phyloP scores from a whole-genome alignment of 2,888 invertebrate genomes.

The Cordilura impudica region DNA sequence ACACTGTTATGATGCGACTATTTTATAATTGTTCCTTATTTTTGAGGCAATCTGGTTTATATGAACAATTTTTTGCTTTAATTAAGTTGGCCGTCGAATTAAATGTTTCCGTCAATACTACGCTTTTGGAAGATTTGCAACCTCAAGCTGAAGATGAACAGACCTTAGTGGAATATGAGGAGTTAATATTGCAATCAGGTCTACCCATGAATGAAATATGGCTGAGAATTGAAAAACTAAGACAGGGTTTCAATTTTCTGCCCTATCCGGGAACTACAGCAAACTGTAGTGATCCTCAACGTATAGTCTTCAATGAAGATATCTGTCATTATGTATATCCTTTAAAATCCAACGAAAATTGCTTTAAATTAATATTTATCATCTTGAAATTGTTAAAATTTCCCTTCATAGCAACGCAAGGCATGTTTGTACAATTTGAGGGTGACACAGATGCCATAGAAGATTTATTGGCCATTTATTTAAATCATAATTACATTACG shows the following conservation, averaged over 20 bases:
- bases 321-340: slow-evolving; percentile 85
- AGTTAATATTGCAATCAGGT: slow-evolving; percentile 81
- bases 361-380: slow-evolving; percentile 81
- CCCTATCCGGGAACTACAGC: slow-evolving; percentile 78
- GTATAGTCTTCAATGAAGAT: slow-evolving; percentile 82
- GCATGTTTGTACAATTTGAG: slow-evolving; percentile 77
- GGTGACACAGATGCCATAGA: slow-evolving; percentile 79
- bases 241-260: slow-evolving; percentile 86
- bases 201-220: slow-evolving; percentile 86
- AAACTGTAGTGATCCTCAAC: slow-evolving; percentile 82
- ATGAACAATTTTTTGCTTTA: slow-evolving; percentile 87
- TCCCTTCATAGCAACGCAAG: slow-evolving; percentile 80
- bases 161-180: slow-evolving; percentile 80
- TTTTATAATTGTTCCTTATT: slow-evolving; percentile 79
- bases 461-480: slow-evolving; percentile 76
- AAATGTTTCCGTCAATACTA: slow-evolving; percentile 79
- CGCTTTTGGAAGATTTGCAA: slow-evolving; percentile 73
- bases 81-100: slow-evolving; percentile 84
- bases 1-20: slow-evolving; percentile 78
- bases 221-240: slow-evolving; percentile 85
- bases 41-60: slow-evolving; percentile 85
- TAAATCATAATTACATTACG: slow-evolving; percentile 51
- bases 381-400: slow-evolving; percentile 80
- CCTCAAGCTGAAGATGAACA: slow-evolving; percentile 71
- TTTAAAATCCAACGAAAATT: slow-evolving; percentile 80